Conservation (phyloP, 2,797 vertebrate genomes). For the Pangasius mekongensis region DNA sequence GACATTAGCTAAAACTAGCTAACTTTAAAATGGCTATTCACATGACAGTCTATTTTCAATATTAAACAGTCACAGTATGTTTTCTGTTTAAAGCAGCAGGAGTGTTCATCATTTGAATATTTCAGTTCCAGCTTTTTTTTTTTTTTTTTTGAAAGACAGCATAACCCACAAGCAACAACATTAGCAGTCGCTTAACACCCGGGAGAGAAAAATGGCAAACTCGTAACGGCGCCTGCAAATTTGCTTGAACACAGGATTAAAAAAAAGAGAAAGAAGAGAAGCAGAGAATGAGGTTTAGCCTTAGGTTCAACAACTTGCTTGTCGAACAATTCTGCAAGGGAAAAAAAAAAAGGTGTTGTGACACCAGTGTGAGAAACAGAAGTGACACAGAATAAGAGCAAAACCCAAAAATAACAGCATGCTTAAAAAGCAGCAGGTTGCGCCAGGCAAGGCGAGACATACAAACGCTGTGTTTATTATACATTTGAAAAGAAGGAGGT, state of each 20-base stretch:
- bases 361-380: background rate
- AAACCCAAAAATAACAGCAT: slow-evolving; percentile 1
- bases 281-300: background rate
- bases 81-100: too few species aligned
- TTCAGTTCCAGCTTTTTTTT: background rate
- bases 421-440: slow-evolving; percentile 8
- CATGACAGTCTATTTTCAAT: background rate
- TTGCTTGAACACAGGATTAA: background rate
- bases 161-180: background rate
- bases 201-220: slow-evolving; percentile 1
- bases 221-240: background rate
- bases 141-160: background rate
- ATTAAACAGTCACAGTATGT: background rate
- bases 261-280: background rate
- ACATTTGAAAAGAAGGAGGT: background rate
- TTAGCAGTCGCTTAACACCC: slow-evolving; percentile 18
- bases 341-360: slow-evolving; percentile 10
- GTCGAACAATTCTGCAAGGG: background rate
- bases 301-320: background rate
- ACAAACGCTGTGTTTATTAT: background rate
- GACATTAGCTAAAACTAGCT: background rate
- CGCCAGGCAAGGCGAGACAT: background rate
- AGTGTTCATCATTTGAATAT: background rate
- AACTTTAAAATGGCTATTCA: background rate
- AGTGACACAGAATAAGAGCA: background rate